Evolutionary conservation across 2,888 invertebrate species (phyloP), one percentile per base, ranked within the genome.

Genomic region (Cryptocheilus praepositus): DNA sequence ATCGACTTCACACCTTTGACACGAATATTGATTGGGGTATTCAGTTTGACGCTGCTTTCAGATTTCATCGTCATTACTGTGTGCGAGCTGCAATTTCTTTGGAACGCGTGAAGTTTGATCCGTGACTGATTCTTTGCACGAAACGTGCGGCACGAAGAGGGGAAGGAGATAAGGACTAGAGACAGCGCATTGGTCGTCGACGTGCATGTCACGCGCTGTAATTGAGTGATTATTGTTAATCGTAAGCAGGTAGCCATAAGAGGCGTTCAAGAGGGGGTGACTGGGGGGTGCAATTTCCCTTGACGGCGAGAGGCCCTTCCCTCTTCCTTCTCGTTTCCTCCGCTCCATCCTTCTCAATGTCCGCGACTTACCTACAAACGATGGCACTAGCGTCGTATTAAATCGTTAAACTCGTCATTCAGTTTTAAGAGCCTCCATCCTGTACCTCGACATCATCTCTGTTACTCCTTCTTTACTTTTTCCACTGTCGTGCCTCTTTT

Each of bases 201-300:
- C 67, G 56, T 73, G 74, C 78, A 65, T 67, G 83, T 85, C 85
- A 85, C 82, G 83, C 81, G 80, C 71, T 63, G 73, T 85, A 84
- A 85, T 85, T 84, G 84, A 85, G 82, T 83, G 83, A 85, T 85
- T 83, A 83, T 81, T 81, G 79, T 83, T 80, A 75, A 78, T 77
- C 78, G 79, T 69, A 77, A 78, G 76, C 72, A 62, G 75, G 75
- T 73, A 79, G 70, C 68, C 66, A 45, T 53, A 70, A 71, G 76
- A 70, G 76, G 73, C 73, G 73, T 64, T 60, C 22, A 52, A 4
- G 51, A 44, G 64, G 63, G 55, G 65, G 61, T 61, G 71, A 70
- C 73, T 71, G 66, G 16, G 16, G 16, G 63, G 73, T 78, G 67
- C 70, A 76, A 74, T 74, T 77, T 82, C 78, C 72, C 62, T 72